phyloP scores from a whole-genome alignment of 2,888 invertebrate genomes.

The Crossocerus cetratus region DNA sequence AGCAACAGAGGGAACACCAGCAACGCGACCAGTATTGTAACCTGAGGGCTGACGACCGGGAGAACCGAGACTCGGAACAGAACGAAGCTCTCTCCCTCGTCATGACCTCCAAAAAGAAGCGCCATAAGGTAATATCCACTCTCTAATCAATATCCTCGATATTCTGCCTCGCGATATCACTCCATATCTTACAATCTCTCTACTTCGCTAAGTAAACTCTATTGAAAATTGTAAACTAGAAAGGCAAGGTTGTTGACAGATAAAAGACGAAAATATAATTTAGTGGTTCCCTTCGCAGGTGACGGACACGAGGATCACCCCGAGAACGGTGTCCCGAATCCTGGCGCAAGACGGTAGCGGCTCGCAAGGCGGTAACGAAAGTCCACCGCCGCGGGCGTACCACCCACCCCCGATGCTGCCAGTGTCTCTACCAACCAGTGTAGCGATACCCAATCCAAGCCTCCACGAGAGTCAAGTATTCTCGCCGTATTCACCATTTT shows the following conservation, averaged over 20 bases:
- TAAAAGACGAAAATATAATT: constrained; percentile 43
- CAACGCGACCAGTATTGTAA: constrained; percentile 72
- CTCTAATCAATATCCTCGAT: neutral
- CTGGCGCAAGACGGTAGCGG: constrained; percentile 89
- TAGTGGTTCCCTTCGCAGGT: constrained; percentile 75
- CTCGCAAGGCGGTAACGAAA: constrained; percentile 80
- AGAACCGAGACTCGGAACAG: constrained; percentile 86
- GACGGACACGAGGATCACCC: constrained; percentile 95
- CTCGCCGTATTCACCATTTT: constrained; percentile 94
- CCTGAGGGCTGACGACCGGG: constrained; percentile 71
- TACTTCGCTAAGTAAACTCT: no score
- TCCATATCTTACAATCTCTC: no score
- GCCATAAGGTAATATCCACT: constrained; percentile 86
- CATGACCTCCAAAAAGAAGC: constrained; percentile 96
- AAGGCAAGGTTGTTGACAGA: constrained; percentile 4
- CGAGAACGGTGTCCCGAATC: constrained; percentile 92
- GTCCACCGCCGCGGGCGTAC: constrained; percentile 82
- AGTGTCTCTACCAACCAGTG: constrained; percentile 94
- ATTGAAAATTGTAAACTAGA: constrained; percentile 5
- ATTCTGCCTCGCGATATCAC: no score
- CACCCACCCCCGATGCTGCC: constrained; percentile 91
- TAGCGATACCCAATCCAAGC: constrained; percentile 97
- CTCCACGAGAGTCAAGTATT: constrained; percentile 96
- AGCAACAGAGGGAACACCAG: constrained; percentile 72
- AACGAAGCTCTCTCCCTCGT: constrained; percentile 96